A percentile compares a stretch with the other conserved stretches of the same genome.
These are phyloP conservation scores for Tachyglossus aculeatus DNA, from an alignment of 2,797 vertebrate species.

Conservation along the genomic window DNA sequence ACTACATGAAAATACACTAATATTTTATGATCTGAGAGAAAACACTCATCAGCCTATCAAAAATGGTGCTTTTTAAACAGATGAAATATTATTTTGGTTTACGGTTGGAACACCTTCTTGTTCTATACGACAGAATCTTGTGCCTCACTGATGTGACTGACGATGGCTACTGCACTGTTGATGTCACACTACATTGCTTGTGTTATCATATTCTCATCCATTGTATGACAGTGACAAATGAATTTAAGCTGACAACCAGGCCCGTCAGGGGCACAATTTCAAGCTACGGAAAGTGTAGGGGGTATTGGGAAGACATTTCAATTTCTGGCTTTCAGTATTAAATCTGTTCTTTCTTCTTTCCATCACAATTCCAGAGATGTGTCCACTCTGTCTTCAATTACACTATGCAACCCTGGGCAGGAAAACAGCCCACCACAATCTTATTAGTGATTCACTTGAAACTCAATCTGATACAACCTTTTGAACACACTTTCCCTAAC, in stretches of 20 bases:
- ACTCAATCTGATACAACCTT: not conserved
- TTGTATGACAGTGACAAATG: not conserved
- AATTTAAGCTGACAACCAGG: conserved; percentile 19
- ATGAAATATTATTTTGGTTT: not conserved
- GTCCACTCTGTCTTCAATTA: too few relatives aligned
- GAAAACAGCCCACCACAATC: not conserved
- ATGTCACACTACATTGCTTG: not conserved
- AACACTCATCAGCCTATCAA: not conserved
- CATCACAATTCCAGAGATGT: not conserved
- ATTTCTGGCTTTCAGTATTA: not conserved
- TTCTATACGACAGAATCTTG: not conserved
- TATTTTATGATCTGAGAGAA: not conserved
- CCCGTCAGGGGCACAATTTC: conserved; percentile 21
- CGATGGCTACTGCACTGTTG: not conserved
- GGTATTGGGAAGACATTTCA: not conserved
- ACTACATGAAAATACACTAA: too few relatives aligned
- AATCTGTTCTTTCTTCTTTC: not conserved
- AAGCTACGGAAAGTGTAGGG: not conserved
- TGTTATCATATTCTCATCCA: not conserved
- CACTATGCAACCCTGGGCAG: not conserved
- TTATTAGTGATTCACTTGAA: not conserved
- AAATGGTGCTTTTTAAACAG: not conserved
- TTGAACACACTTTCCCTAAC: not conserved
- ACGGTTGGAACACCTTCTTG: not conserved
- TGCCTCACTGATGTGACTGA: not conserved